Conservation (phyloP, 2,113 vertebrate species). For the Semnopithecus entellus region DNA sequence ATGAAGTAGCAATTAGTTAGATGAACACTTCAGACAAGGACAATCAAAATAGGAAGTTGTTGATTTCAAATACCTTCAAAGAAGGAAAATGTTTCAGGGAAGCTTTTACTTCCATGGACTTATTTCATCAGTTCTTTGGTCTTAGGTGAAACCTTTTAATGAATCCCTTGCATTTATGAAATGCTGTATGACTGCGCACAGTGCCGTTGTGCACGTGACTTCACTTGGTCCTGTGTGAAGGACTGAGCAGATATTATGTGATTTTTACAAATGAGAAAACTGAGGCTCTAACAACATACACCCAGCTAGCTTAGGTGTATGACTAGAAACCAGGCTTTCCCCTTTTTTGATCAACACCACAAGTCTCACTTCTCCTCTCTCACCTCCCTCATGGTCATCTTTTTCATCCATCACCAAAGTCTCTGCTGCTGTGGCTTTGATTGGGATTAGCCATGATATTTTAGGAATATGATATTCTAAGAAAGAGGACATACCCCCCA, state of each 20-base stretch:
- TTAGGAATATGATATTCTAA: neutral
- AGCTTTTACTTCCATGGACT: neutral
- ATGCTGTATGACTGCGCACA: neutral
- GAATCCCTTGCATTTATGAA: neutral
- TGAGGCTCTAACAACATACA: neutral
- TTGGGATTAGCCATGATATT: neutral
- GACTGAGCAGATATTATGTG: neutral
- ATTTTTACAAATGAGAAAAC: neutral
- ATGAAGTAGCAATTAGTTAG: neutral
- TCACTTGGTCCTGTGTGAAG: neutral
- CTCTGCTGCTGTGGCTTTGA: neutral
- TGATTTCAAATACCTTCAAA: neutral
- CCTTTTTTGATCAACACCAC: neutral
- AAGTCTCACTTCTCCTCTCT: neutral
- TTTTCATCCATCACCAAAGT: neutral
- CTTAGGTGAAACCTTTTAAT: neutral
- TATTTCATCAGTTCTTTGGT: neutral
- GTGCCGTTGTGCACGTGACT: neutral
- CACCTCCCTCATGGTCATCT: neutral
- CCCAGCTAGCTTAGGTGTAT: neutral
- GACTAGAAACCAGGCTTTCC: neutral
- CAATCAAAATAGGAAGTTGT: neutral
- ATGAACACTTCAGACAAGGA: neutral
- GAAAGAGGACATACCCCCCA: neutral
- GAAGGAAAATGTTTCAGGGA: neutral